These are phyloP conservation scores for Eidolon helvum DNA, from an alignment of 2,113 vertebrate genomes.

Conservation along the genomic window DNA sequence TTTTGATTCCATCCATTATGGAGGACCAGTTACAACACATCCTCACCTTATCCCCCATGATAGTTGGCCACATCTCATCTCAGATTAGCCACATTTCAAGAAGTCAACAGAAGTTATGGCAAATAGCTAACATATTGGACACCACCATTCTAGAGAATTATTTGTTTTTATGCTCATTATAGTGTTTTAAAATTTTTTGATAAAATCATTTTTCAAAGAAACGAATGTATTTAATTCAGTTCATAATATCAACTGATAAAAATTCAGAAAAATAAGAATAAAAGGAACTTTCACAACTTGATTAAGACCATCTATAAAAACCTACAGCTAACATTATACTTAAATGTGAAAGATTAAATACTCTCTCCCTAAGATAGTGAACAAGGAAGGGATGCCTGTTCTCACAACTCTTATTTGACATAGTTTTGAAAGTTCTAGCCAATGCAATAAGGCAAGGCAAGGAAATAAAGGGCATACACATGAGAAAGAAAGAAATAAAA, in stretches of 20 bases:
- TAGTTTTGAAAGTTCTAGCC: no score
- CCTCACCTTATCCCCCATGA: neutral
- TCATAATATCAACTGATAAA: neutral
- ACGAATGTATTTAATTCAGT: neutral
- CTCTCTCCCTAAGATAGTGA: no score
- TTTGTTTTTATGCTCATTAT: neutral
- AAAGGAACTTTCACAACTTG: neutral
- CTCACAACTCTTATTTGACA: no score
- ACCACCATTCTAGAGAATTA: neutral
- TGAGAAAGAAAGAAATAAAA: neutral
- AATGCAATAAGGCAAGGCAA: neutral
- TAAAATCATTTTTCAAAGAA: neutral
- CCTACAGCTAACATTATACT: neutral
- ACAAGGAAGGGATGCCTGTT: no score
- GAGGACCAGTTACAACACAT: neutral
- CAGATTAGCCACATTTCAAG: neutral
- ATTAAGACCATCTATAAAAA: neutral
- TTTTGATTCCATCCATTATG: neutral
- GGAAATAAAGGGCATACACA: neutral
- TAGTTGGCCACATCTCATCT: neutral
- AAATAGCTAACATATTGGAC: neutral
- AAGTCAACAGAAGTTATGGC: neutral
- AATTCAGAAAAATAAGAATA: neutral
- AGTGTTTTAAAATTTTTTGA: neutral
- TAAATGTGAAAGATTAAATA: neutral